A percentile compares a stretch with the other conserved stretches of the same genome.
Evolutionary conservation across 2,888 invertebrate genomes (phyloP).

Genomic region (Cartodere bifasciata): DNA sequence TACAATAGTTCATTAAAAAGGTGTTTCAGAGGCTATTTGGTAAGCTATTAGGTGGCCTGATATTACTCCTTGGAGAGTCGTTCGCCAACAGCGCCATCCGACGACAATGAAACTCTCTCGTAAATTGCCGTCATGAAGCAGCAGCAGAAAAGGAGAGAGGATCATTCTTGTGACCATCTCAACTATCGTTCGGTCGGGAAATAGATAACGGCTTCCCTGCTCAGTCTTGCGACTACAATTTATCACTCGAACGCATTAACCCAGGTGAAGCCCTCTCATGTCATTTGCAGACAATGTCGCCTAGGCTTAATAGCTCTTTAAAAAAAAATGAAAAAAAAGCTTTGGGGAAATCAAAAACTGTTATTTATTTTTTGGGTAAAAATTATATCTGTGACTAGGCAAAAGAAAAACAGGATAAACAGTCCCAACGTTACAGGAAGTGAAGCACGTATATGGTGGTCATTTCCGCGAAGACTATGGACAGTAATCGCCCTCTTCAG

Average conservation of each 20-base stretch:
- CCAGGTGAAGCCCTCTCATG: slow-evolving; percentile 31
- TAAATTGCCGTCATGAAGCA: slow-evolving; percentile 31
- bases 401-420: too few species aligned
- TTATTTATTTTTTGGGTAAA: too few species aligned
- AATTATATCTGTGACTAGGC: too few species aligned
- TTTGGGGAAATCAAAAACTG: too few species aligned
- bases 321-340: too few species aligned
- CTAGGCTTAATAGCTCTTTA: slow-evolving; percentile 35
- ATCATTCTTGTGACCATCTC: slow-evolving; percentile 7
- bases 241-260: slow-evolving; percentile 36
- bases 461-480: slow-evolving; percentile 32
- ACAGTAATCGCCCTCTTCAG: slow-evolving; percentile 36
- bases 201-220: slow-evolving; percentile 32
- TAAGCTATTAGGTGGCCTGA: slow-evolving; percentile 51
- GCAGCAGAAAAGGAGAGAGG: slow-evolving; percentile 9
- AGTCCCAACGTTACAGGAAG: slow-evolving; percentile 33
- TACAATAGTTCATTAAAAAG: slow-evolving; percentile 58
- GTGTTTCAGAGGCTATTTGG: slow-evolving; percentile 59
- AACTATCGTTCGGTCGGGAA: slow-evolving; percentile 23
- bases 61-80: slow-evolving; percentile 40
- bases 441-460: slow-evolving; percentile 27
- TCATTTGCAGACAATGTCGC: slow-evolving; percentile 31
- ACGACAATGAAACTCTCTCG: slow-evolving; percentile 38
- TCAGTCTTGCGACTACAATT: slow-evolving; percentile 29
- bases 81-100: slow-evolving; percentile 35